Base-by-base conservation (phyloP, 2,888 invertebrate species). In the Eilema griseolum region DNA sequence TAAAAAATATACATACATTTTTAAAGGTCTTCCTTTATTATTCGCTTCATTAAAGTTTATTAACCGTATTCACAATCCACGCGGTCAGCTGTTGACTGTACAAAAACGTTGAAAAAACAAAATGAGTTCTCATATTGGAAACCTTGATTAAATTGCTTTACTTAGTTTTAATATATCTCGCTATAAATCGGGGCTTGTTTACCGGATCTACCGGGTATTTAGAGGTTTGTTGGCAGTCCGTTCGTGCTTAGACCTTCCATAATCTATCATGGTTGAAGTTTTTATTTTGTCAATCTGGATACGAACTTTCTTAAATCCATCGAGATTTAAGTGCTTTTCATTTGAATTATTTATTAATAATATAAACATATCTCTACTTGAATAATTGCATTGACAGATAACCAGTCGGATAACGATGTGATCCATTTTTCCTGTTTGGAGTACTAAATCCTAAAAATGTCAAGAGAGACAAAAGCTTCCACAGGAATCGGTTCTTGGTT, bases 141-240 rank as follows among this genome's bases (percentile, higher is more conserved):
- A 26, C 26, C 41, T 41, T 69, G 76, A 79, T 79, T 61, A 74
- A 73, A n/a, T 57, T 23, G 46, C 16, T 23, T 41, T 67, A 60
- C 61, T 74, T 70, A 63, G 71, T 79, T 77, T 57, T 69, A 74
- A 74, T 79, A 65, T 67, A 74, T 70, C 64, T 64, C 4, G 52
- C 46, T 26, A 67, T 67, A 33, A 67, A 67, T 67, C 3, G 31
- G 31, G 67, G n/a, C 65, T 77, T 80, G 76, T 84, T 83, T 81
- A 85, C 83, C 66, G 33, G 33, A 37, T 37, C 33, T 12, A 85
- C 83, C 66, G 79, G 75, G 70, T 73, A 71, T 78, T 77, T 69
- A 72, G 75, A 76, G 78, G 78, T 61, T 77, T 72, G 75, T 77
- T 62, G 71, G 65, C 64, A 66, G 67, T 71, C 60, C 72, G 23